phyloP scores from a whole-genome alignment of 2,113 vertebrate genomes.

The Clinocottus analis region DNA sequence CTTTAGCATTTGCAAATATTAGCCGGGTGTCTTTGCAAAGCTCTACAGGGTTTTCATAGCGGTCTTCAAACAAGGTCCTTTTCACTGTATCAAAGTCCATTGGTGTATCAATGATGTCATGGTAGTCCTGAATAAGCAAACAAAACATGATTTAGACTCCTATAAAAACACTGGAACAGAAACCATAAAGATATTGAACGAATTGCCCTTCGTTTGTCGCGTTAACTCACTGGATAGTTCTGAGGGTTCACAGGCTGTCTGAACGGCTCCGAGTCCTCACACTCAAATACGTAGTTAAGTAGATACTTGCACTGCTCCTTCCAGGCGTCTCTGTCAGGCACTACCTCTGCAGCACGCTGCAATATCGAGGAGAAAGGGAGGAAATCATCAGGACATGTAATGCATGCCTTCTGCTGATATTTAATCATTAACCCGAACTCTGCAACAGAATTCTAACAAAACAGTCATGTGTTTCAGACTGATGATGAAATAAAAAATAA shows the following conservation, averaged over 20 bases:
- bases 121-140: constrained; percentile 88
- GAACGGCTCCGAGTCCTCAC: constrained; percentile 97
- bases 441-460: not conserved
- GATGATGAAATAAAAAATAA: not conserved
- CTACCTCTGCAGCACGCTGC: constrained; percentile 72
- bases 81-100: constrained; percentile 96
- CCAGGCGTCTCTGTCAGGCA: constrained; percentile 89
- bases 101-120: constrained; percentile 92
- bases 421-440: not conserved
- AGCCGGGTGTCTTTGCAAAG: constrained; percentile 95
- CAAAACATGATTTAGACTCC: constrained; percentile 27
- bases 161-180: not conserved
- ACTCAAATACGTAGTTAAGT: constrained; percentile 92
- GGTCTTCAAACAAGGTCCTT: constrained; percentile 87
- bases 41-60: constrained; percentile 93
- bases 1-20: constrained; percentile 97
- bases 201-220: no score
- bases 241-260: constrained; percentile 92
- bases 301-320: constrained; percentile 92
- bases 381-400: not conserved
- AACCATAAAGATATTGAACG: not conserved
- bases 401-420: not conserved
- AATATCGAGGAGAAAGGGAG: not conserved
- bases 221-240: constrained; percentile 91
- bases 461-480: not conserved